Base-by-base conservation (phyloP, 23 tunicate genomes). In the Ciona savignyi region DNA sequence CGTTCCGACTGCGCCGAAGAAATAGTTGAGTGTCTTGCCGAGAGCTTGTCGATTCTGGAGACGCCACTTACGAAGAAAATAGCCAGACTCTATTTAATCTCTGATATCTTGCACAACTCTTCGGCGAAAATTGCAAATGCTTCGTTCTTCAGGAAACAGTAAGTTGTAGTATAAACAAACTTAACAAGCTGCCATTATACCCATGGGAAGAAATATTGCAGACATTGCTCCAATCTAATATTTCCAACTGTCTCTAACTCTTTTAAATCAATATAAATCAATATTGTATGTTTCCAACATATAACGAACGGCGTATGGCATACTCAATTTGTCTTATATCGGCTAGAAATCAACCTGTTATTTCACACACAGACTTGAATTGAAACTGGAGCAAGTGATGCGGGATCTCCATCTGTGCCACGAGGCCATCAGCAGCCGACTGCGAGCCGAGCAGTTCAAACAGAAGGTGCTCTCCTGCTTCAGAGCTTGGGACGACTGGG, bases 401-500 rank as follows among this genome's bases (percentile, higher is more conserved):
- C 75, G 76, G 3, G 75, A 84, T 56, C 34, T 91, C 15, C 78
- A 91, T 60, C 62, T 74, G 1, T 84, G 91, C 76, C 97, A 91
- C 61, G 75, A 56, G 28, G 79, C 74, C 32, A 91, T 91, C 61
- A 78, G 84, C 33, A 81, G 91, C 29, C 69, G 97, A 27, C 34
- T 91, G 78, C 80, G 89, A 33, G 91, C 91, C 2, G 97, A 91
- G 62, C 97, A 91, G 78, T 91, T 91, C 75, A 91, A 91, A 75
- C 97, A 91, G 48, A 76, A 83, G 27, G 80, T 91, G n/a, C 71
- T 91, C 51, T 67, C 85, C 25, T 91, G 97, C 34, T 91, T 91
- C 34, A 78, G 89, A 20, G 97, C 91, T 3, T 91, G 97, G 97
- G 97, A 91, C 23, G 97, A 91, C 70, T 91, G 97, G 97, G 91